Evolutionary conservation across 2,113 vertebrate species (phyloP), one percentile per base, ranked within the genome.

Genomic region (Bubalus kerabau): DNA sequence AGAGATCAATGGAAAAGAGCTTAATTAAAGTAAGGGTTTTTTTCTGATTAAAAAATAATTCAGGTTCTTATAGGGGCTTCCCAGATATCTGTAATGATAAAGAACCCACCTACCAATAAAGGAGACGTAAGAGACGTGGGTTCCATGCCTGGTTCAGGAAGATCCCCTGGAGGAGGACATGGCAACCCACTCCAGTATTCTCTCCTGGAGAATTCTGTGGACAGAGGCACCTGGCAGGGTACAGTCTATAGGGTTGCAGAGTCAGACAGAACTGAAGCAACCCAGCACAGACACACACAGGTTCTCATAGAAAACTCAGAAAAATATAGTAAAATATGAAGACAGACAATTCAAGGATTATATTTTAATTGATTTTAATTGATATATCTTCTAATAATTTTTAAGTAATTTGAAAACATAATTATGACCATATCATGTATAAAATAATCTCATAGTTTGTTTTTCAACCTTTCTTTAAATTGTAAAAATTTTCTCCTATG

Each of bases 291-390:
- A 71, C 6, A 10, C 19, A 23, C n/a, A 71, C n/a, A 71, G n/a
- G 10, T 71, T 71, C 67, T 71, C 40, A 71, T 24, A 88, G 62
- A 36, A 97, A 96, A 84, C 3, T 50, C 84, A 4, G 28, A 10
- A 93, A 90, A 91, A 40, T 64, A 26, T 7, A 87, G 71, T 87
- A 62, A 80, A 78, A 40, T 14, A 59, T 81, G 11, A 88, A 76
- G 1, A n/a, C 28, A 91, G 82, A 85, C 0, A 81, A 90, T 2
- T 12, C 21, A 57, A 43, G 5, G 21, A 84, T 74, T 85, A 52
- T 90, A 95, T n/a, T 96, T 94, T 94, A 76, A 74, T 59, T 83
- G 16, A 95, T n/a, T 96, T 94, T 94, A 67, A 74, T 64, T 83
- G 21, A 14, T 43, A 3, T 43, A 48, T 50, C n/a, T 82, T 86